phyloP scores from a whole-genome alignment of 2,797 vertebrate genomes.

The Myotis pilosus region DNA sequence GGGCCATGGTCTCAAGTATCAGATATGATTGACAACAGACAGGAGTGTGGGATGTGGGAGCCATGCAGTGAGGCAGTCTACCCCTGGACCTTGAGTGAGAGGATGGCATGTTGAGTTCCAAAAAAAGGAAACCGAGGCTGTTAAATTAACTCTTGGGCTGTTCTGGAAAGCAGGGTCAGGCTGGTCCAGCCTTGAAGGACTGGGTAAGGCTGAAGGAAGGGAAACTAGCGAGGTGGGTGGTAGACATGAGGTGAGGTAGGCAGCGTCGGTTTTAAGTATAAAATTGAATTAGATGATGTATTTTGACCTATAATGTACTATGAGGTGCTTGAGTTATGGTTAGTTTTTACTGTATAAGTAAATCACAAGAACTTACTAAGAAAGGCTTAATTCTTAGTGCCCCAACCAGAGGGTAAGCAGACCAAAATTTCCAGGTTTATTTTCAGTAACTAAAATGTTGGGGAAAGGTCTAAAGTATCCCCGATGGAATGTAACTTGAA shows the following conservation, averaged over 20 bases:
- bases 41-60: not conserved
- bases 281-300: slow-evolving; percentile 35
- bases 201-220: slow-evolving; percentile 1
- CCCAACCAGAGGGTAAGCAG: slow-evolving; percentile 58
- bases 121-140: not conserved
- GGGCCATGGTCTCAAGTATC: not conserved
- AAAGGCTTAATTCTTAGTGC: slow-evolving; percentile 70
- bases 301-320: slow-evolving; percentile 45
- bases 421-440: slow-evolving; percentile 73
- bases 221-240: slow-evolving; percentile 44
- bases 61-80: no score
- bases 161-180: not conserved
- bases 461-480: slow-evolving; percentile 73
- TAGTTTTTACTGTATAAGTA: slow-evolving; percentile 66
- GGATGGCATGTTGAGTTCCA: not conserved
- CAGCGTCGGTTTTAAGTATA: slow-evolving; percentile 43
- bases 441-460: slow-evolving; percentile 71
- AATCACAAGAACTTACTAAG: slow-evolving; percentile 56
- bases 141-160: not conserved
- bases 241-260: not conserved
- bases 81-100: not conserved
- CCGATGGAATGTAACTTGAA: slow-evolving; percentile 77
- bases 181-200: not conserved
- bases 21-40: not conserved
- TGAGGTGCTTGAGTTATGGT: slow-evolving; percentile 64